A percentile compares a stretch with the other conserved stretches of the same genome.
Evolutionary conservation across 1,140 invertebrate genomes (phyloP).

Genomic region (Microplitis demolitor): DNA sequence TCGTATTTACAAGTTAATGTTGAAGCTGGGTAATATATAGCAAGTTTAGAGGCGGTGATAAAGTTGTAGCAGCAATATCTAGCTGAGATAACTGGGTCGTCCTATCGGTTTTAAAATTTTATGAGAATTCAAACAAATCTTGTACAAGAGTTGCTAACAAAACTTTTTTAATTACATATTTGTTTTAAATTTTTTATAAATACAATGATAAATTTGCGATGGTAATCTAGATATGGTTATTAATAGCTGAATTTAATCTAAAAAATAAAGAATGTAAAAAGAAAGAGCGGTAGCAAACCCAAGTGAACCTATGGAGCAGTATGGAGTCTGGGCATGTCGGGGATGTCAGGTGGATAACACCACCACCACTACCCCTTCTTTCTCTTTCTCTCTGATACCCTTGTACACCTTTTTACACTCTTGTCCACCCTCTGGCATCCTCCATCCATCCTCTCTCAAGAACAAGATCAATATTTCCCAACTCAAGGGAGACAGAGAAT

Average conservation of each 20-base stretch:
- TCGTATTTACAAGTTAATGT: no score
- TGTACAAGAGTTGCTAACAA: not conserved
- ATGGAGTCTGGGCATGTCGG: not conserved
- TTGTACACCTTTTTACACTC: not conserved
- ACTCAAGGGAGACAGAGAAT: slow-evolving; percentile 43
- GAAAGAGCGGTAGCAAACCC: slow-evolving; percentile 24
- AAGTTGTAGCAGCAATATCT: not conserved
- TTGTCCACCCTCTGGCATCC: no score
- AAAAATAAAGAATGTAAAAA: slow-evolving; percentile 48
- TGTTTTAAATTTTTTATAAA: no score
- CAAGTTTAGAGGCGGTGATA: not conserved
- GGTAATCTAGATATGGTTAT: not conserved
- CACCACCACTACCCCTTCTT: not conserved
- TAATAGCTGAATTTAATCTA: slow-evolving; percentile 36
- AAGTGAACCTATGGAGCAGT: not conserved
- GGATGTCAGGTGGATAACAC: not conserved
- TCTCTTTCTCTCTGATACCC: not conserved
- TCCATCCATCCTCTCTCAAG: slow-evolving; percentile 11
- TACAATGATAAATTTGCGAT: not conserved
- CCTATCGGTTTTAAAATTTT: not conserved
- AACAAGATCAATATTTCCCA: slow-evolving; percentile 58
- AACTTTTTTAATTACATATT: no score
- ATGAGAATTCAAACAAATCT: not conserved
- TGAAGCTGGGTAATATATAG: not conserved
- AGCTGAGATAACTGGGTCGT: slow-evolving; percentile 2